Conservation (phyloP, 2,113 vertebrate genomes). For the Rousettus leschenaultii region DNA sequence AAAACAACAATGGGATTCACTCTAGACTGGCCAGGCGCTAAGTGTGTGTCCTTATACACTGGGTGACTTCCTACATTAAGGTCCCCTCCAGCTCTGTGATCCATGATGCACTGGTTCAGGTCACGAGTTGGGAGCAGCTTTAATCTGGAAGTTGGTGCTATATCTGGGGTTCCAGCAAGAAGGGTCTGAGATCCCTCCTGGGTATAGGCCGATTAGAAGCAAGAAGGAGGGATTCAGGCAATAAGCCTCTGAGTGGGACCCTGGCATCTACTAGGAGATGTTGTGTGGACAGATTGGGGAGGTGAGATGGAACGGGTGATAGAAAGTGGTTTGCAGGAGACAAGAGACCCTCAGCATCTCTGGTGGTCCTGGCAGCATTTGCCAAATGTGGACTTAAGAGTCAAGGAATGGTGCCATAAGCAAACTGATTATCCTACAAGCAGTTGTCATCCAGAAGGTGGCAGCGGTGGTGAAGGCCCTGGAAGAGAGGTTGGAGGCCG, state of each 20-base stretch:
- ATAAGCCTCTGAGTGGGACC: neutral
- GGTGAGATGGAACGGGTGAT: rapidly evolving
- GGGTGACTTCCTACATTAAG: neutral
- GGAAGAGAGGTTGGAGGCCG: neutral
- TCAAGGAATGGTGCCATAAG: neutral
- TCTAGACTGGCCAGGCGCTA: rapidly evolving
- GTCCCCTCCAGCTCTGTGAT: neutral
- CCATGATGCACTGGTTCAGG: rapidly evolving
- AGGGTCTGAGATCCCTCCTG: neutral
- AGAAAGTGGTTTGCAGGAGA: neutral
- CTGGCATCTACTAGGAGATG: rapidly evolving
- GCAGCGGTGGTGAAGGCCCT: neutral
- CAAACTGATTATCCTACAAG: neutral
- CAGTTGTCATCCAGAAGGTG: neutral
- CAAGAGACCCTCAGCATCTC: neutral
- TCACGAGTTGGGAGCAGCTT: neutral
- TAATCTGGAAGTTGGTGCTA: neutral
- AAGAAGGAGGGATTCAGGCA: neutral
- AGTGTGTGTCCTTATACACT: neutral
- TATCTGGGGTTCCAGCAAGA: neutral
- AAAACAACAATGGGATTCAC: neutral
- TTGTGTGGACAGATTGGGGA: neutral
- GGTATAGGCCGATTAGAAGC: neutral
- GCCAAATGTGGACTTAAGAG: neutral
- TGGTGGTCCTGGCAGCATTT: neutral